Conservation (phyloP, 2,113 vertebrate species). For the Mesitornis unicolor region DNA sequence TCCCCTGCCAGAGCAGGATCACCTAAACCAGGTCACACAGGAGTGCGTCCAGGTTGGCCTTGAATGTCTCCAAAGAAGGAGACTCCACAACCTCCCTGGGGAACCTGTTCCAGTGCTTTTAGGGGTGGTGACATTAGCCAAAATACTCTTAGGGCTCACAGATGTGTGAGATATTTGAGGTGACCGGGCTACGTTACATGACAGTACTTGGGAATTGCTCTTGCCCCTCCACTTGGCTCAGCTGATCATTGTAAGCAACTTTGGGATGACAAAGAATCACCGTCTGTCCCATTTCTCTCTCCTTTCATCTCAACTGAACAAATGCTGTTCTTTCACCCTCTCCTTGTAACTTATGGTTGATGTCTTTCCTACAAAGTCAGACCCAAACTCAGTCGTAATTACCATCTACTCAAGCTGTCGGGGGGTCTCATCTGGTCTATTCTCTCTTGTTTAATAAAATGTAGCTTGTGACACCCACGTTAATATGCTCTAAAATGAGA, state of each 20-base stretch:
- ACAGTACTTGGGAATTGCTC: not conserved
- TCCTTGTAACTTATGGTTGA: not conserved
- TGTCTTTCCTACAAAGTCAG: not conserved
- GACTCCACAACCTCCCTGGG: too few relatives aligned
- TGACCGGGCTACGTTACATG: not conserved
- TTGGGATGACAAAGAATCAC: fast-evolving
- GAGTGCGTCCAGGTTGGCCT: too few relatives aligned
- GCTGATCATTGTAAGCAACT: not conserved
- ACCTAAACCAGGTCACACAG: too few relatives aligned
- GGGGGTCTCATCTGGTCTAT: not conserved
- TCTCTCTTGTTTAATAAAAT: not conserved
- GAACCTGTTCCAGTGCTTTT: too few relatives aligned
- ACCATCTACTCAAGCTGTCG: not conserved
- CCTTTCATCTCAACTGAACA: not conserved
- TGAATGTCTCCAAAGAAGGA: too few relatives aligned
- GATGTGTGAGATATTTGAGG: not conserved
- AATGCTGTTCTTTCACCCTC: not conserved
- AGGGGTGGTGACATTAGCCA: not conserved
- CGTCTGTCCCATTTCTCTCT: not conserved
- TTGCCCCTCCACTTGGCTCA: not conserved
- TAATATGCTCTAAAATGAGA: not conserved
- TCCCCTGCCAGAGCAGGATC: too few relatives aligned
- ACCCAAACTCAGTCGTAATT: not conserved
- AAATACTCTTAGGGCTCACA: not conserved
- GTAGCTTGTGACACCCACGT: not conserved